Percentiles rank a stretch among this genome's conserved stretches.
phyloP scores from a whole-genome alignment of 2,797 vertebrate genomes.

The Tinamus major region DNA sequence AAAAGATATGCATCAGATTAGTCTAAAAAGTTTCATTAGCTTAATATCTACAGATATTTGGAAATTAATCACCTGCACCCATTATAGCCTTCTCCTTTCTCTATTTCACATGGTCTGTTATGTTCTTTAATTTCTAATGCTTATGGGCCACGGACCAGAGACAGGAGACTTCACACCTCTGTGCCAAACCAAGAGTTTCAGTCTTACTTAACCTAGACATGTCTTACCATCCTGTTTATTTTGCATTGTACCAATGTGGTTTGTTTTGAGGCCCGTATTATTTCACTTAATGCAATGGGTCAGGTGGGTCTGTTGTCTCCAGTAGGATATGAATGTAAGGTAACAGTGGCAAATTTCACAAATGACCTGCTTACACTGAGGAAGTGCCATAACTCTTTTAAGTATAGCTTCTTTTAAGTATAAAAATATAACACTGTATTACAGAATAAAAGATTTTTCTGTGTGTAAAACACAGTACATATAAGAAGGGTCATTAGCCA shows the following conservation, averaged over 20 bases:
- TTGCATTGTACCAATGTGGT: background rate
- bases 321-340: background rate
- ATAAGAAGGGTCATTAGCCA: background rate
- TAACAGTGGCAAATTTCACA: background rate
- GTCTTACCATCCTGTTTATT: background rate
- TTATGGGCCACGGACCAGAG: background rate
- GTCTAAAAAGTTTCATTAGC: background rate
- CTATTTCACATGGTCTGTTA: background rate
- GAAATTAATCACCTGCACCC: background rate
- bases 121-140: background rate
- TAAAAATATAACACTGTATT: background rate
- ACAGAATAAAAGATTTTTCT: background rate
- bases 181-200: background rate
- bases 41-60: background rate
- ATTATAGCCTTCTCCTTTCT: background rate
- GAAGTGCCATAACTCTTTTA: background rate
- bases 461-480: background rate
- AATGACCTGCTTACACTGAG: background rate
- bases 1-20: background rate
- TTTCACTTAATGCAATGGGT: background rate
- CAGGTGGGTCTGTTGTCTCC: background rate
- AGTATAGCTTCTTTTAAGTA: background rate
- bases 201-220: background rate
- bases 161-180: background rate
- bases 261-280: background rate